These are phyloP conservation scores for Thymelicus sylvestris DNA, from an alignment of 2,888 invertebrate species.

Conservation along the genomic window DNA sequence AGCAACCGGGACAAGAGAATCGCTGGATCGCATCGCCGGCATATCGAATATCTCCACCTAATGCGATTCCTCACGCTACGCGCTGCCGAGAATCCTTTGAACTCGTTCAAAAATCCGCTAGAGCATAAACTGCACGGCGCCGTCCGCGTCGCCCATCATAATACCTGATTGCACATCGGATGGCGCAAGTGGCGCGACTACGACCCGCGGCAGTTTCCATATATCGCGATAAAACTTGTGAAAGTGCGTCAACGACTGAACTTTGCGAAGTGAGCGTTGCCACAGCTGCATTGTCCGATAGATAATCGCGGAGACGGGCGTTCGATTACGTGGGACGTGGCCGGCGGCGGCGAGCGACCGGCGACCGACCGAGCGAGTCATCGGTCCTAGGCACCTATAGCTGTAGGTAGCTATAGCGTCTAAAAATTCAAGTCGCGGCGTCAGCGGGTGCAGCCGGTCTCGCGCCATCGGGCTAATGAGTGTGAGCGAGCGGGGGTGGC, in stretches of 20 bases:
- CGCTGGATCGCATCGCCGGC: background rate
- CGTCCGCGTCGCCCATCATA: conserved; percentile 9
- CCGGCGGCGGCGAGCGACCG: background rate
- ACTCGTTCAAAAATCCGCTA: conserved; percentile 32
- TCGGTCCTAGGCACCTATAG: conserved; percentile 33
- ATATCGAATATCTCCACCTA: conserved; percentile 32
- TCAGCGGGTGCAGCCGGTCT: conserved; percentile 67
- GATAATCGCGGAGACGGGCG: conserved; percentile 28
- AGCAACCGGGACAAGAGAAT: conserved; percentile 9
- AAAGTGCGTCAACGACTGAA: conserved; percentile 41
- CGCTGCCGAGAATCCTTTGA: conserved; percentile 31
- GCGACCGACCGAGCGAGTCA: conserved; percentile 25
- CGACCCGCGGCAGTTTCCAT: conserved; percentile 28
- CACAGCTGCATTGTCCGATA: conserved; percentile 27
- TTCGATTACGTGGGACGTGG: conserved; percentile 20
- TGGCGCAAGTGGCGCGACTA: conserved; percentile 20
- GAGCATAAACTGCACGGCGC: conserved; percentile 24
- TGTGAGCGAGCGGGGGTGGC: conserved; percentile 47
- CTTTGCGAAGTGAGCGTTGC: conserved; percentile 30
- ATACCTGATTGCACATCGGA: conserved; percentile 33
- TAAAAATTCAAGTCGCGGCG: conserved; percentile 73
- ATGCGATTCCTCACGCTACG: conserved; percentile 35
- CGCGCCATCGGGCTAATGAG: conserved; percentile 74
- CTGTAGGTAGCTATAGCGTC: conserved; percentile 46
- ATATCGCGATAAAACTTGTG: conserved; percentile 36